A percentile compares a stretch with the other conserved stretches of the same genome.
Conservation (phyloP, 2,797 vertebrate genomes). For the Coccyzus lansbergi region DNA sequence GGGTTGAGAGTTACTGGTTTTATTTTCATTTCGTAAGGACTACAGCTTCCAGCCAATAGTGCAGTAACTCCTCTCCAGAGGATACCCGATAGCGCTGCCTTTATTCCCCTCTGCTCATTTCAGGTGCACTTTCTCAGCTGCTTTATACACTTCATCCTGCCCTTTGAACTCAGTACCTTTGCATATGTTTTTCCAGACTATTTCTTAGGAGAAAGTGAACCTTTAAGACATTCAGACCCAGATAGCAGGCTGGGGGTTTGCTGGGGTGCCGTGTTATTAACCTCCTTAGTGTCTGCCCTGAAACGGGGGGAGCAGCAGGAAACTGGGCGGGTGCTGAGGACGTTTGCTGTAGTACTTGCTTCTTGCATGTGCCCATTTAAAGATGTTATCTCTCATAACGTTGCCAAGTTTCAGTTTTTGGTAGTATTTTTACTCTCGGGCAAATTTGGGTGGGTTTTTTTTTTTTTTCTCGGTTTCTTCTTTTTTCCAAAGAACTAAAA, state of each 20-base stretch:
- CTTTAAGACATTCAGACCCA: background rate
- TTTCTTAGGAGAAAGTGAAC: background rate
- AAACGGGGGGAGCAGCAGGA: background rate
- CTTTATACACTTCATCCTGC: background rate
- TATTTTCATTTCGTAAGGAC: background rate
- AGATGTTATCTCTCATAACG: background rate
- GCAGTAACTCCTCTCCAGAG: background rate
- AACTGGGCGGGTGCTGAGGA: background rate
- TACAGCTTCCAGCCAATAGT: background rate
- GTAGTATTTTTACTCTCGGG: constrained; percentile 52
- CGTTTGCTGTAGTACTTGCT: background rate
- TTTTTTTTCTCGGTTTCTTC: background rate
- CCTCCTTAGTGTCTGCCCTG: background rate
- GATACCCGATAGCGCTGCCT: accelerated
- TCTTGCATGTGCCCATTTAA: constrained; percentile 16
- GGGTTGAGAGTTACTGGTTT: accelerated
- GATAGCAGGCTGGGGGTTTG: background rate
- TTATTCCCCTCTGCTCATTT: accelerated
- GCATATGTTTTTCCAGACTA: background rate
- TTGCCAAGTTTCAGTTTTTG: constrained; percentile 58
- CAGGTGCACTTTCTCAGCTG: background rate
- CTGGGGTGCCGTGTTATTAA: background rate
- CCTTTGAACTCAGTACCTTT: background rate
- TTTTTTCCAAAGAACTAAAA: background rate
- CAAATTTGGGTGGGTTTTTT: background rate